Evolutionary conservation across 2,888 invertebrate species (phyloP).

Genomic region (Epinotia ramella): DNA sequence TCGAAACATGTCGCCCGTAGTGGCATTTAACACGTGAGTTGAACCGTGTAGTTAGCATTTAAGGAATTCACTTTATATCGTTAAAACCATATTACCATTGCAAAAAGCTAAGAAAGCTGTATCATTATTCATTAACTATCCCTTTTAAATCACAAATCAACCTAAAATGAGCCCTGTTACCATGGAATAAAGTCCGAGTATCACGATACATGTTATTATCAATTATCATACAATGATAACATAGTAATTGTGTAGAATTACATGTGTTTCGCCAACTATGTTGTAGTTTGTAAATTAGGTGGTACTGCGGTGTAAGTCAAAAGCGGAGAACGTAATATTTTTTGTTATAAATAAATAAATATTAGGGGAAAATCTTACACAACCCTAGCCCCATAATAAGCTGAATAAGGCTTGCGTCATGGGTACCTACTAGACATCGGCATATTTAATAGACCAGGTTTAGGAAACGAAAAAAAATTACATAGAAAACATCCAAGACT

Average conservation of each 20-base stretch:
- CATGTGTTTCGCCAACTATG: conserved; percentile 42
- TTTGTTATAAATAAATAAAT: too few species aligned
- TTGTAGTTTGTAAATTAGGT: conserved; percentile 36
- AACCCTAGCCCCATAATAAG: too few species aligned
- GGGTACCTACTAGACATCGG: too few species aligned
- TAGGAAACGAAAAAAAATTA: too few species aligned
- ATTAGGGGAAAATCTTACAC: too few species aligned
- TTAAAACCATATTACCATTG: not conserved
- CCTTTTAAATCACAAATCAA: not conserved
- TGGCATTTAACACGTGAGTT: too few species aligned
- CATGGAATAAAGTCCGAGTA: not conserved
- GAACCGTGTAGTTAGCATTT: not conserved
- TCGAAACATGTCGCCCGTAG: too few species aligned
- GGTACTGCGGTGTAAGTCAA: conserved; percentile 4
- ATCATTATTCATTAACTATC: conserved; percentile 5
- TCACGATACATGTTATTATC: not conserved
- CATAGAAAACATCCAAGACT: too few species aligned
- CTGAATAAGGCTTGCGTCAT: too few species aligned
- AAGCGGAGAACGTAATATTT: not conserved
- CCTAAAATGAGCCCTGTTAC: not conserved
- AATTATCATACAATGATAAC: conserved; percentile 43
- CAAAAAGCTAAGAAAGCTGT: not conserved
- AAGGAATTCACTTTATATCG: not conserved
- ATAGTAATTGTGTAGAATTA: conserved; percentile 42
- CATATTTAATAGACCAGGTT: too few species aligned